Evolutionary conservation across 2,888 invertebrate species (phyloP).

Genomic region (Tetragonula carbonaria): DNA sequence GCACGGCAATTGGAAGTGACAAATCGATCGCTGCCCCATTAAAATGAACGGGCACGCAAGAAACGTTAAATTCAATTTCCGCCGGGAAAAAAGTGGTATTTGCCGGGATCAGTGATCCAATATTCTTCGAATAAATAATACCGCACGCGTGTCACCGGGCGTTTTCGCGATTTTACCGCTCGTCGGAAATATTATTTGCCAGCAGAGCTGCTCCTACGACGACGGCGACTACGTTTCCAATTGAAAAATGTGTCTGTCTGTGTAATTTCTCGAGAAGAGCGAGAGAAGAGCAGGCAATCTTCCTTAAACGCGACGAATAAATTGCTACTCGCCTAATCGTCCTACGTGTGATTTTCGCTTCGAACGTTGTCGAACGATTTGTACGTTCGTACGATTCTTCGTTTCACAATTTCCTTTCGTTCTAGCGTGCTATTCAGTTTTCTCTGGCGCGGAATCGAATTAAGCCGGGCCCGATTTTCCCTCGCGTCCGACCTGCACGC

Average conservation of each 20-base stretch:
- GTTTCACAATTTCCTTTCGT: constrained; percentile 25
- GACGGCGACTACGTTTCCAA: constrained; percentile 55
- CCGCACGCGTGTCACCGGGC: constrained; percentile 42
- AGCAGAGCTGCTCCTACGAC: constrained; percentile 42
- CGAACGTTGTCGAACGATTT: constrained; percentile 19
- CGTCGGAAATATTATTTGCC: constrained; percentile 50
- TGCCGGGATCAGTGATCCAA: constrained; percentile 44
- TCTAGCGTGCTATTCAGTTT: constrained; percentile 31
- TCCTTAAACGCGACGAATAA: not conserved
- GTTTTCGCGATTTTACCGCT: constrained; percentile 47
- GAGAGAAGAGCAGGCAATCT: not conserved
- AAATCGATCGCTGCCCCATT: constrained; percentile 50
- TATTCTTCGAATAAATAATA: constrained; percentile 58
- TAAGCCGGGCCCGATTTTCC: constrained; percentile 32
- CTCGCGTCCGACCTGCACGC: constrained; percentile 23
- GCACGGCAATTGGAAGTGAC: constrained; percentile 29
- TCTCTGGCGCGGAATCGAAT: constrained; percentile 39
- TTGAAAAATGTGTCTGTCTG: not conserved
- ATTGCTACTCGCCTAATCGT: not conserved
- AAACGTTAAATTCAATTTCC: constrained; percentile 53
- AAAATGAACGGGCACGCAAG: constrained; percentile 44
- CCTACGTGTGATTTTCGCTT: constrained; percentile 11
- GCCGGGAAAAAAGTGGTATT: constrained; percentile 39
- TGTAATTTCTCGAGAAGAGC: not conserved
- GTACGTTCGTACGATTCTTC: constrained; percentile 28